Evolutionary conservation across 2,888 invertebrate genomes (phyloP), one percentile per base, ranked within the genome.

Genomic region (Acleris emargana): DNA sequence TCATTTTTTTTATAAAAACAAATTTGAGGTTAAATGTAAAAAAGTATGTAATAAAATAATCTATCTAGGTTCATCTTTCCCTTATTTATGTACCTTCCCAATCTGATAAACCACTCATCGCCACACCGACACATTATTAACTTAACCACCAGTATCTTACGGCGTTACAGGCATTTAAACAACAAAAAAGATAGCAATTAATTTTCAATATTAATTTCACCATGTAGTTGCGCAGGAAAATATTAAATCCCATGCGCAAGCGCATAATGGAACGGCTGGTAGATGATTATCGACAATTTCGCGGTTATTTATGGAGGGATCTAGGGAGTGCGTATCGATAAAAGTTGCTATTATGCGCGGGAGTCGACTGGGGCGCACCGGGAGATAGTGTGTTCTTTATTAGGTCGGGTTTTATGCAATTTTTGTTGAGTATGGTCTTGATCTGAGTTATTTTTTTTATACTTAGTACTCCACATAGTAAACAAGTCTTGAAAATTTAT

Each of bases 341-440:
- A 83, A 84, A 80, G 78, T 81, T 72, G 84, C 84, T 83, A 87
- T 89, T 88, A 89, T 82, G 71, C 69, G 67, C 67, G 62, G 59
- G 68, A 53, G 67, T 47, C 49, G 64, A 62, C 58, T 76, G 49
- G 58, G 64, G 64, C 67, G 74, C 61, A 66, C 66, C 6, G 51
- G 42, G 66, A 38, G 61, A 57, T 45, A 17, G 28, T 17, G 11
- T 7, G 25, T 28, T 52, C 7, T 52, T 22, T 28, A 25, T 52
- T 52, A 25, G n/a, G 16, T 22, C 28, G 9, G 7, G 52, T 16
- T 25, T 7, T 7, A 13, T 52, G 5, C 13, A 20, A 22, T 52
- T 22, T 16, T 3, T 20, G 20, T n/a, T 18, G 18, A 38, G 32
- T 38, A 11, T 11, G 11, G 32, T 32, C 3, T 38, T 13, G 38